Percentiles rank a stretch among this genome's conserved stretches.
Conservation (phyloP, 2,888 invertebrate genomes). For the Euzetes globulus region DNA sequence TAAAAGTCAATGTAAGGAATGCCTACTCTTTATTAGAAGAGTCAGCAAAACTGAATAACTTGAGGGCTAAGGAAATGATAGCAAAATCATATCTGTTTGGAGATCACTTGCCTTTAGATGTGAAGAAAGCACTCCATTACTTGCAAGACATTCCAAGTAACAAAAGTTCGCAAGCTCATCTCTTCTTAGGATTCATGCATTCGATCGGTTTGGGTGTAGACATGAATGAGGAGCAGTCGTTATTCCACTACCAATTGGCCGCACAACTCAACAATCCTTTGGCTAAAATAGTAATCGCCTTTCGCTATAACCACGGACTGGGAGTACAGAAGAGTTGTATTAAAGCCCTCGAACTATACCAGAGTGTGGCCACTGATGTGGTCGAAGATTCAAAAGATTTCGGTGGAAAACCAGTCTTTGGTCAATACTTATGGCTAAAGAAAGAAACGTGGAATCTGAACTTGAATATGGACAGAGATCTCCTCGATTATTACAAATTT, state of each 20-base stretch:
- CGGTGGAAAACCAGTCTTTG: slow-evolving; percentile 78
- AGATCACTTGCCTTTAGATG: slow-evolving; percentile 65
- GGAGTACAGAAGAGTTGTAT: slow-evolving; percentile 83
- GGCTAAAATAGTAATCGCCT: slow-evolving; percentile 95
- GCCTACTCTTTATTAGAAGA: slow-evolving; percentile 68
- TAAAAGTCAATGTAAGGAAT: slow-evolving; percentile 36
- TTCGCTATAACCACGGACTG: slow-evolving; percentile 84
- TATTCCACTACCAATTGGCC: slow-evolving; percentile 84
- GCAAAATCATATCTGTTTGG: slow-evolving; percentile 86
- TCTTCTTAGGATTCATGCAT: slow-evolving; percentile 60
- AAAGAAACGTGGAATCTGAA: slow-evolving; percentile 69
- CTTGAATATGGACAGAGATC: slow-evolving; percentile 80
- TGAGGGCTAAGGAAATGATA: slow-evolving; percentile 69
- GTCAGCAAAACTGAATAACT: slow-evolving; percentile 72
- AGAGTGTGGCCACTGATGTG: slow-evolving; percentile 82
- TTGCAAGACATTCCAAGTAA: slow-evolving; percentile 66
- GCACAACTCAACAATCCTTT: slow-evolving; percentile 82
- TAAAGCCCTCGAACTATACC: slow-evolving; percentile 78
- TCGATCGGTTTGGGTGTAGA: slow-evolving; percentile 80
- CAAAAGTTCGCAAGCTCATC: slow-evolving; percentile 81
- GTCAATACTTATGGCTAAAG: slow-evolving; percentile 83
- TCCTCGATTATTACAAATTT: slow-evolving; percentile 95
- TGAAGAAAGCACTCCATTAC: slow-evolving; percentile 63
- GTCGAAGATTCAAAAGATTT: slow-evolving; percentile 78
- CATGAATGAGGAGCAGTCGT: slow-evolving; percentile 72